Base-by-base conservation (phyloP, 2,888 invertebrate species). In the Cephus runcator region DNA sequence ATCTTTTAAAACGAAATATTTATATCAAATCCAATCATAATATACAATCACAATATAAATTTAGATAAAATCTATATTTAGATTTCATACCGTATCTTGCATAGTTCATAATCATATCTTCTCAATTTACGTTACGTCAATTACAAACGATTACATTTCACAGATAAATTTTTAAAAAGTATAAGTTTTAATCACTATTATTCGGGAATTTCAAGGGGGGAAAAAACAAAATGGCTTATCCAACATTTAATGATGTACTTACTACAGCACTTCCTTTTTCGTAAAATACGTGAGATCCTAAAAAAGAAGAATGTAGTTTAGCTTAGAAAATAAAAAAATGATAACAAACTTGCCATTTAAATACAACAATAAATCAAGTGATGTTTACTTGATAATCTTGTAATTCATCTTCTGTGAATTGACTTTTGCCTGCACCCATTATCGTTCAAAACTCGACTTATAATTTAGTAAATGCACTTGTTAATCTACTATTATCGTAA, bases 201-300 rank as follows among this genome's bases (percentile, higher is more conserved):
- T 23, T 23, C 40, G 23, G 6, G 2, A 56, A 56, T 56, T 56
- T 56, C 6, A 56, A 6, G 40, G 40, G 12, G 6, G 9, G 2
- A 23, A 15, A 40, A 56, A 56, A 56, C 40, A 56, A 56, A 56
- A 56, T 56, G 40, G 40, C 40, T 23, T 23, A 56, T 23, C 9
- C 40, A 23, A 23, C 6, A 9, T 56, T 56, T 56, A 56, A 23
- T 9, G 23, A 56, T 56, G 9, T 88, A 95, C 96, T 95, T 93
- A 97, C 97, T 95, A 95, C 81, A 98, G 92, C 75, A 98, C 97
- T 94, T 98, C 98, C 88, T 97, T 97, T 89, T 97, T 97, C 1
- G 97, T 97, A 90, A 98, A 98, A 92, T 97, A 98, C 31, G 98
- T 98, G 82, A 98, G 94, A 92, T 98, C 98, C 97, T 97, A 92